Evolutionary conservation across 2,888 invertebrate species (phyloP).

Genomic region (Yponomeuta plumbellus): DNA sequence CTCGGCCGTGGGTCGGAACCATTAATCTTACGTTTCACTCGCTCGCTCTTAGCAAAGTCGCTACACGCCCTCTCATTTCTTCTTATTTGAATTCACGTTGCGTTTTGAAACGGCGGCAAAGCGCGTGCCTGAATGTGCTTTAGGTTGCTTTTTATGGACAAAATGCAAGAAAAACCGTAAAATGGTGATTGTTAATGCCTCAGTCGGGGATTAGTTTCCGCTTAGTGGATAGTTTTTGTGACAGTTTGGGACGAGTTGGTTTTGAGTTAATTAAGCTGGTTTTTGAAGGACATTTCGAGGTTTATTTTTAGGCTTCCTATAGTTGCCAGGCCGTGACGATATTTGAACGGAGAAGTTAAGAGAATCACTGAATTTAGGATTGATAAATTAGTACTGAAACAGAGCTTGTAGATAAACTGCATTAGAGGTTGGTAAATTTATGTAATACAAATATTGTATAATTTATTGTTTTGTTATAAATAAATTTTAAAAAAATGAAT

Average conservation of each 20-base stretch:
- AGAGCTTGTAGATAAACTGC: no score
- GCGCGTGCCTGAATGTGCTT: constrained; percentile 57
- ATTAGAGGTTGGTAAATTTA: no score
- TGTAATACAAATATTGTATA: no score
- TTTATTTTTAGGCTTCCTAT: no score
- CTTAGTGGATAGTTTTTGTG: constrained; percentile 25
- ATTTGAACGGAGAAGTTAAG: no score
- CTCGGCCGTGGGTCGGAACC: constrained; percentile 53
- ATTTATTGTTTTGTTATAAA: no score
- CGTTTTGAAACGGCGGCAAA: constrained; percentile 47
- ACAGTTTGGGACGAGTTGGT: constrained; percentile 10
- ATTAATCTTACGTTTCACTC: constrained; percentile 52
- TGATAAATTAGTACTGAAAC: no score
- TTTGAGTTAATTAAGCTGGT: constrained; percentile 16
- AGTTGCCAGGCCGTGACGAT: no score
- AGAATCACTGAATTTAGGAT: no score
- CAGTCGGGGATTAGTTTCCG: constrained; percentile 49
- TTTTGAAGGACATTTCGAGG: not conserved
- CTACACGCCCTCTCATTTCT: constrained; percentile 37
- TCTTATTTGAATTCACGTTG: constrained; percentile 51
- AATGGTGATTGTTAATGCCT: constrained; percentile 50
- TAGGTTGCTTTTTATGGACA: constrained; percentile 40
- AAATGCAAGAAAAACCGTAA: constrained; percentile 63
- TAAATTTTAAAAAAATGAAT: no score
- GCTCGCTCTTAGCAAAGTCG: constrained; percentile 26